Evolutionary conservation across 2,888 invertebrate genomes (phyloP).

Genomic region (Melieria picta): DNA sequence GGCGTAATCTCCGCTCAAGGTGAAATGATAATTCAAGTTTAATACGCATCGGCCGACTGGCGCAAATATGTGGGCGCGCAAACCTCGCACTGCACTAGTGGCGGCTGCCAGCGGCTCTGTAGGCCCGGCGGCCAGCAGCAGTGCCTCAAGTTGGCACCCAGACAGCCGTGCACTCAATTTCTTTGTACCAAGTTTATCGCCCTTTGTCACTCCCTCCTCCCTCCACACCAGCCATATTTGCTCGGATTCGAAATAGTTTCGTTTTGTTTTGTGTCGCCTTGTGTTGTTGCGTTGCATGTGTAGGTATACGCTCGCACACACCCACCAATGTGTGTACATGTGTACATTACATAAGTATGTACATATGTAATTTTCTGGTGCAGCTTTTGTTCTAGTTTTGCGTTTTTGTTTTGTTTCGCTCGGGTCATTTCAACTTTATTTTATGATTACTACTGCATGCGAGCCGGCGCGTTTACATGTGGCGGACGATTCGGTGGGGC

Average conservation of each 20-base stretch:
- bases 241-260: no score
- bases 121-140: no score
- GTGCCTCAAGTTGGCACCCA: no score
- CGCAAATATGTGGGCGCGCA: background rate
- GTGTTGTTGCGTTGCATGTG: no score
- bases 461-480: background rate
- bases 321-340: no score
- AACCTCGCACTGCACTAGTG: background rate
- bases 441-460: constrained; percentile 13
- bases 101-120: background rate
- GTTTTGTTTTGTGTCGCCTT: no score
- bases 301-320: no score
- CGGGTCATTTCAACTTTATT: constrained; percentile 8
- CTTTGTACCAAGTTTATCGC: background rate
- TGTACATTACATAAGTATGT: no score
- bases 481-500: no score
- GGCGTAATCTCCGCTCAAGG: background rate
- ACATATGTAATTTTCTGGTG: background rate
- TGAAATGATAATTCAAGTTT: constrained; percentile 2
- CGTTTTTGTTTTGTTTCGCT: constrained; percentile 8
- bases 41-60: background rate
- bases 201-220: background rate
- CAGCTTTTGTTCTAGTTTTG: background rate
- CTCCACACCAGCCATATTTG: no score
- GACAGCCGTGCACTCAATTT: background rate